Base-by-base conservation (phyloP, 2,797 vertebrate genomes). In the Pseudomugil gertrudae region DNA sequence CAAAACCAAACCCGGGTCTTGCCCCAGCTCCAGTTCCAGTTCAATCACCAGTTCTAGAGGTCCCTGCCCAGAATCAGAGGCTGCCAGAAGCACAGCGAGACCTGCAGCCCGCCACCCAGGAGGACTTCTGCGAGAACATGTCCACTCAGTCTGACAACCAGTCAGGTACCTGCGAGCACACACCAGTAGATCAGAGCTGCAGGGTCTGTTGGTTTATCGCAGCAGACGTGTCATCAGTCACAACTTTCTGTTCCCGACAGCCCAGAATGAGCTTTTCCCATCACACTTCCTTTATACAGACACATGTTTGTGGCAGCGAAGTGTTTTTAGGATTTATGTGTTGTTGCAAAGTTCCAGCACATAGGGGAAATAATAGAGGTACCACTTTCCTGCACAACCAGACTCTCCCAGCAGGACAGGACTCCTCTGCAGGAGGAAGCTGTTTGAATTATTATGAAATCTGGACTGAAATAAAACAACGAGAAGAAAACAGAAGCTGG, bases 71-170 rank as follows among this genome's bases (percentile, higher is more conserved):
- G 7, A 79, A 24, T 23, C 85, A 86, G 36, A 74, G 69, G 33
- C 74, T 80, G 1, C 50, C 65, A 1, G 89, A 88, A 38, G 53
- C 74, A 36, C 80, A 76, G 17, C 76, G 70, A 2, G 83, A 85
- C 24, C 59, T 65, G 11, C 86, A 78, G 64, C 65, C 80, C 0
- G 68, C 69, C 32, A 56, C 68, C 55, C 85, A 87, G 77, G 92
- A 92, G 33, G 92, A 92, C 76, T 84, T 92, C 78, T 86, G 92
- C n/a, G 91, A 92, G 77, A 90, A 91, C 86, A 84, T 89, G 84
- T 92, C 92, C 0, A 85, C 83, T 0, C 92, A 90, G 69, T 90
- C 92, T 0, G 93, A 93, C 90, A 93, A 92, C 86, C 93, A 93
- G 61, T 94, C 93, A 87, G 93, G 93, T 94, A 87, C 29, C n/a